These are phyloP conservation scores for Henricia sp. DNA, from an alignment of 53 echinoderm and acorn worm species.

Conservation along the genomic window DNA sequence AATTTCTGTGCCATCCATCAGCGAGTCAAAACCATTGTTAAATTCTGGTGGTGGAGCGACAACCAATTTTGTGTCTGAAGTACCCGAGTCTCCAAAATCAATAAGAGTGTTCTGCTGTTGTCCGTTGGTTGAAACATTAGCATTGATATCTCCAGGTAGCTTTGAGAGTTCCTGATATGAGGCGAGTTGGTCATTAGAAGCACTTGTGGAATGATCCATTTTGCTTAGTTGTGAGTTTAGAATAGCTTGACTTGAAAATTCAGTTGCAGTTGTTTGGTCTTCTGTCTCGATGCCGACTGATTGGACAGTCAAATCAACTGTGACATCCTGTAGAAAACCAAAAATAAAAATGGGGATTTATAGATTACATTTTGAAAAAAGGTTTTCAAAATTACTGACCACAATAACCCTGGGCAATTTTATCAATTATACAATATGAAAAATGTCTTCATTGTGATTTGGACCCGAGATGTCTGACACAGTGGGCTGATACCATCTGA, in stretches of 20 bases:
- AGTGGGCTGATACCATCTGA: too few species aligned
- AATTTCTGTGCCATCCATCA: not conserved
- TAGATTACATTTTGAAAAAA: too few species aligned
- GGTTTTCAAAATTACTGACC: too few species aligned
- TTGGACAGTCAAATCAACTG: conserved; percentile 34
- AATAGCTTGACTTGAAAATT: conserved; percentile 42
- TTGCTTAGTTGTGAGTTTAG: not conserved
- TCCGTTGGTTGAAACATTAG: conserved; percentile 25
- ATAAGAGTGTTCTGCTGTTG: conserved; percentile 12
- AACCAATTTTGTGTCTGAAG: not conserved
- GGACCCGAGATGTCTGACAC: too few species aligned
- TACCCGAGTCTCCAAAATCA: conserved; percentile 25
- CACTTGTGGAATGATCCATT: conserved; percentile 2
- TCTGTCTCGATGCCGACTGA: conserved; percentile 3
- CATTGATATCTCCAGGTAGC: conserved; percentile 26
- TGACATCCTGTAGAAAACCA: conserved; percentile 17
- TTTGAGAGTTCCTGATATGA: conserved; percentile 1
- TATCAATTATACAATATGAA: too few species aligned
- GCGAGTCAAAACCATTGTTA: conserved; percentile 17
- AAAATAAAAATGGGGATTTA: conserved; percentile 3
- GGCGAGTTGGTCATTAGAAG: not conserved
- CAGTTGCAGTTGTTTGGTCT: not conserved
- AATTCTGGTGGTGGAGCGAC: conserved; percentile 46
- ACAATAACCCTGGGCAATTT: too few species aligned
- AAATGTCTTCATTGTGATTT: too few species aligned